Evolutionary conservation across 2,113 vertebrate species (phyloP), one percentile per base, ranked within the genome.

Genomic region (Mixornis gularis): DNA sequence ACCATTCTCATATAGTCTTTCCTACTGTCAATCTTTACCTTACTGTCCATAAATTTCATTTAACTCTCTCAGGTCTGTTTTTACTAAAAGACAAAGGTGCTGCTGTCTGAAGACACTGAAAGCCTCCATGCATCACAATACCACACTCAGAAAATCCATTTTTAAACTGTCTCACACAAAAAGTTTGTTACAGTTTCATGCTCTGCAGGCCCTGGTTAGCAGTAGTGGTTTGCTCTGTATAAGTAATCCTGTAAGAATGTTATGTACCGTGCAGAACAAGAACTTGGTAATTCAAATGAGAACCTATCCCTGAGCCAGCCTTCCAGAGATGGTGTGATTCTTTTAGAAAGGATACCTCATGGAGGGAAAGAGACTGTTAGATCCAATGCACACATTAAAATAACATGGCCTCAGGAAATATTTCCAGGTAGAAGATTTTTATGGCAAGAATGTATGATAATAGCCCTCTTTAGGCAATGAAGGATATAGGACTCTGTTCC

Each of bases 1-100:
- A 68, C 17, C 38, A 88, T 90, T 96, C 87, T 91, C 58, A 91
- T 94, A 43, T 79, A 85, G 93, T 95, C 73, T 79, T n/a, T 63
- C 77, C 83, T 73, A 32, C 73, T 92, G 77, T 88, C 91, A 95
- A 63, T 89, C 89, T 93, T 96, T 89, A 90, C 88, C 53, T 93
- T 95, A 92, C 78, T 95, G 85, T 90, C 73, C 92, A 89, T 94
- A 87, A 93, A 94, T 97, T 97, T 95, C 17, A 93, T 96, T 95
- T 96, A 97, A 97, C 93, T 74, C 82, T 92, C 79, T 95, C 96
- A 95, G 41, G 84, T 85, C 89, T 93, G 83, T 89, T 79, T 94
- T 96, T 96, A 90, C 58, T 91, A 89, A 96, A 95, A 93, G 85
- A 82, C 63, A 96, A 96, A 95, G 64, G 20, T 78, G 17, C 58